phyloP scores from a whole-genome alignment of 2,113 vertebrate genomes.

The Dromas ardeola region DNA sequence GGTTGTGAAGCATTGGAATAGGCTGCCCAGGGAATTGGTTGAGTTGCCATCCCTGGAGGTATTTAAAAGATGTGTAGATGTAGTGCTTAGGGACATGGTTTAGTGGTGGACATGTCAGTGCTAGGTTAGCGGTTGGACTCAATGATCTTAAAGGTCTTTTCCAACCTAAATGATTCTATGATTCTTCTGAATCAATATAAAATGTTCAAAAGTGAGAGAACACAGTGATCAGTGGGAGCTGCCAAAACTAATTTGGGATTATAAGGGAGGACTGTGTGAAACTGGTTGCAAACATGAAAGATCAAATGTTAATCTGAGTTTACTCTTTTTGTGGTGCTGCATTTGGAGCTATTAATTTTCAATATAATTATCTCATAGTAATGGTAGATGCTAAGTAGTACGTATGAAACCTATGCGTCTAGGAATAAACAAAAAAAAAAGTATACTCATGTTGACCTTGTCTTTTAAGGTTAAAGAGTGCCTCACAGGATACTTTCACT shows the following conservation, averaged over 20 bases:
- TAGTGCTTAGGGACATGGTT: not conserved
- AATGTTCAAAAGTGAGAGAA: not conserved
- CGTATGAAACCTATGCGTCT: not conserved
- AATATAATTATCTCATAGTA: not conserved
- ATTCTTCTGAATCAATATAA: not conserved
- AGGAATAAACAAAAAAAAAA: not conserved
- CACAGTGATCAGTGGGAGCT: not conserved
- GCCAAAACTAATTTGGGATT: not conserved
- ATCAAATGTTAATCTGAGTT: not conserved
- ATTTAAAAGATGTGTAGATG: not conserved
- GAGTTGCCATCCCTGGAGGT: not conserved
- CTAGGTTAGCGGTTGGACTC: not conserved
- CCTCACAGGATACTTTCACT: not conserved
- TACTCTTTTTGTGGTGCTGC: not conserved
- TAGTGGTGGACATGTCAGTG: not conserved
- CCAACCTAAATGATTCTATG: not conserved
- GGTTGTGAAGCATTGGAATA: not conserved
- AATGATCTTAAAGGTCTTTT: not conserved
- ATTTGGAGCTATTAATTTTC: not conserved
- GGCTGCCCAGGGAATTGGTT: not conserved
- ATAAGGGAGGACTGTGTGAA: not conserved
- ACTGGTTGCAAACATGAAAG: not conserved
- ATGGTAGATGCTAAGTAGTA: not conserved
- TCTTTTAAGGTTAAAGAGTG: not conserved
- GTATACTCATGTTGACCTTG: not conserved